Evolutionary conservation across 64 coral and sea anemone species (phyloP).

Genomic region (Pocillopora verrucosa): DNA sequence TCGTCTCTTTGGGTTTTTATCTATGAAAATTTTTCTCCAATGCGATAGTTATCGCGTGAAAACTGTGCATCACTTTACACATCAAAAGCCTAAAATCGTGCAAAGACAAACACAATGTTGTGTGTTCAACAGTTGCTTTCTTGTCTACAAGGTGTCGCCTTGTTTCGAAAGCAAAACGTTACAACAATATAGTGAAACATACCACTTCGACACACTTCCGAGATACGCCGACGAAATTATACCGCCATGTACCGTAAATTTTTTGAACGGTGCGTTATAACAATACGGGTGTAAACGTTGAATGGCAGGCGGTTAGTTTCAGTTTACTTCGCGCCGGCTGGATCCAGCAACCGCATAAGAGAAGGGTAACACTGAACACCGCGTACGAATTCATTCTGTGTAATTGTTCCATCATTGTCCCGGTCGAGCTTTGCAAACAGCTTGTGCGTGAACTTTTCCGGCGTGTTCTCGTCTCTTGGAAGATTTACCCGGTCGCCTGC

Average conservation of each 20-base stretch:
- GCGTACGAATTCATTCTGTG: slow-evolving; percentile 79
- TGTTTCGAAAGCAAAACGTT: neutral
- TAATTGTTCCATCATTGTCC: slow-evolving; percentile 88
- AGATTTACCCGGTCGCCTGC: slow-evolving; percentile 76
- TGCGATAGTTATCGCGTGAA: slow-evolving; percentile 22
- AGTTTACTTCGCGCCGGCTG: slow-evolving; percentile 43
- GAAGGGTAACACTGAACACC: slow-evolving; percentile 87
- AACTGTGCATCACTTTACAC: neutral
- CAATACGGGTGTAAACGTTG: slow-evolving; percentile 33
- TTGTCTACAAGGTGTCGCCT: neutral
- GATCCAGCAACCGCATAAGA: slow-evolving; percentile 93
- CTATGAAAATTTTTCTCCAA: neutral
- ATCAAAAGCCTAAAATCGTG: neutral
- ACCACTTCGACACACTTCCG: neutral
- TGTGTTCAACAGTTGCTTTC: neutral
- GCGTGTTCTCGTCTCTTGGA: slow-evolving; percentile 88
- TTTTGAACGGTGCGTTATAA: slow-evolving; percentile 6
- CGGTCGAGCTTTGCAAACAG: slow-evolving; percentile 82
- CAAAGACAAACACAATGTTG: neutral
- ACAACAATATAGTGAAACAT: neutral
- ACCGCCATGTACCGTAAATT: slow-evolving; percentile 2
- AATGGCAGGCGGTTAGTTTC: slow-evolving; percentile 3
- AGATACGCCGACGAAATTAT: neutral
- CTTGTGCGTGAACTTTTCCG: slow-evolving; percentile 92
- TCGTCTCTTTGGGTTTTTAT: neutral